Evolutionary conservation across 2,797 vertebrate species (phyloP).

Genomic region (Steatocranus sp.): DNA sequence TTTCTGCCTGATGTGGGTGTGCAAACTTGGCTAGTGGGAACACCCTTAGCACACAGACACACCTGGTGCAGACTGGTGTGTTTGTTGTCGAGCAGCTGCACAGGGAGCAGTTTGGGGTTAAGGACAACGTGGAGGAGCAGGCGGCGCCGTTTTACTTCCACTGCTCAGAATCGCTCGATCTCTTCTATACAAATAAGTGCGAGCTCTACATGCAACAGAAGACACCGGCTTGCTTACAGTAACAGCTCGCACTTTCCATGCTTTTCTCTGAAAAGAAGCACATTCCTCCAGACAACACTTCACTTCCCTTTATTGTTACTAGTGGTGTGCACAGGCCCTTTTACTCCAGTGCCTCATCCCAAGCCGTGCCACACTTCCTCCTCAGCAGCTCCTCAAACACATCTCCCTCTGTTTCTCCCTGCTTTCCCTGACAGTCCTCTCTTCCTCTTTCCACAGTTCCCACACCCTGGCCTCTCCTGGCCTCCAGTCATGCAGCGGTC

Average conservation of each 20-base stretch:
- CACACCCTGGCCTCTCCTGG: slow-evolving; percentile 12
- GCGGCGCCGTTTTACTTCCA: neutral
- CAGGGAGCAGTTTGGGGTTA: neutral
- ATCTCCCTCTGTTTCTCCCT: neutral
- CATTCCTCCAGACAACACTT: neutral
- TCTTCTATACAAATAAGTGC: neutral
- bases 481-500: slow-evolving; percentile 30
- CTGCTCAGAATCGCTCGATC: accelerated
- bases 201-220: neutral
- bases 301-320: neutral
- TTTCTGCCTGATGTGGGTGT: neutral
- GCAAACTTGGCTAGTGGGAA: neutral
- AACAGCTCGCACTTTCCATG: neutral
- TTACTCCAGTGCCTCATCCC: neutral
- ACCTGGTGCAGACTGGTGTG: neutral
- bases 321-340: neutral
- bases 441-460: neutral
- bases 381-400: neutral
- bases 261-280: neutral
- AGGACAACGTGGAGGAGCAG: accelerated
- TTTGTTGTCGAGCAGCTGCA: neutral
- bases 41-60: neutral
- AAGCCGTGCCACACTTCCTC: neutral
- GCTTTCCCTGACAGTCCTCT: neutral
- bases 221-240: accelerated